Evolutionary conservation across 2,888 invertebrate species (phyloP).

Genomic region (Cylloceria caligata): DNA sequence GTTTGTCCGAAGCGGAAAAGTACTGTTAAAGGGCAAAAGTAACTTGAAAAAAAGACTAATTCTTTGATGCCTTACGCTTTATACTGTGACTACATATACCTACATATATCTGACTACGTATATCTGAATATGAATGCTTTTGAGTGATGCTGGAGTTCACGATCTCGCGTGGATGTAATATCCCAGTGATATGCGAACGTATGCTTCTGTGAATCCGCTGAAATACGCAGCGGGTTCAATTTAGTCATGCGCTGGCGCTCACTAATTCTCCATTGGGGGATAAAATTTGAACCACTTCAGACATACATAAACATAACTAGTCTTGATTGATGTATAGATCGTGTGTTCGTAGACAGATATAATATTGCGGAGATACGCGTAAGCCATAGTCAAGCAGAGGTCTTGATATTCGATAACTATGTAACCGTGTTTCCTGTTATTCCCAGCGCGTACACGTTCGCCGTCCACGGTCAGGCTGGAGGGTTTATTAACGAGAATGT

Average conservation of each 20-base stretch:
- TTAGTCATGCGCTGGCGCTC: not conserved
- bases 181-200: not conserved
- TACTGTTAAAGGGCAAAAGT: no score
- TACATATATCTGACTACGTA: no score
- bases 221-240: not conserved
- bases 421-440: conserved; percentile 20
- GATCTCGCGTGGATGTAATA: not conserved
- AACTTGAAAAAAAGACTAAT: no score
- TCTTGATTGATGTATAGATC: not conserved
- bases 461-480: not conserved
- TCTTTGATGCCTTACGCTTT: no score
- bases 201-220: not conserved
- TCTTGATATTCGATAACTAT: conserved; percentile 14
- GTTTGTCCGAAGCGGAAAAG: no score
- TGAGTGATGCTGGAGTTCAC: not conserved
- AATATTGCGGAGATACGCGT: conserved; percentile 16
- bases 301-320: not conserved
- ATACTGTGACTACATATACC: no score
- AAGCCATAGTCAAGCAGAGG: not conserved
- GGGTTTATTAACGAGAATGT: conserved; percentile 33
- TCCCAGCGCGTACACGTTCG: conserved; percentile 18
- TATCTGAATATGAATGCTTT: no score
- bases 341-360: not conserved
- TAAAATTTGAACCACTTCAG: not conserved
- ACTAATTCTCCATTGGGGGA: not conserved